Base-by-base conservation (phyloP, 2,113 vertebrate genomes). In the Chaetura pelagica region DNA sequence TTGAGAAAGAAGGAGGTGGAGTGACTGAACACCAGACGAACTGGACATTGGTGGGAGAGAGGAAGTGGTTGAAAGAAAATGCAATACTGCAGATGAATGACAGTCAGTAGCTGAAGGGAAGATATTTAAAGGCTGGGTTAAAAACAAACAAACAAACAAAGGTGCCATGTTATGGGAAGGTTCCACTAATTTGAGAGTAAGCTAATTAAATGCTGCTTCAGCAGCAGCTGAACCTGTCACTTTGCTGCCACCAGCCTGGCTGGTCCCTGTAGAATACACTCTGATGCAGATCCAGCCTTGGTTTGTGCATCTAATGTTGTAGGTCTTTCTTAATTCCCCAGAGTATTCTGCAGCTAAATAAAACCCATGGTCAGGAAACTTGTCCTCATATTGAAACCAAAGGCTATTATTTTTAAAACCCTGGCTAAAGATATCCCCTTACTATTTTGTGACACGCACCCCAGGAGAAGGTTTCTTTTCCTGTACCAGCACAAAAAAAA, bases 281-380 rank as follows among this genome's bases (percentile, higher is more conserved):
- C 55, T 87, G 89, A 34, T 87, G 69, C 77, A 84, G 52, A 72
- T 61, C 26, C 57, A 81, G n/a, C 18, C 57, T 92, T 2, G 3
- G 46, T 62, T 92, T 94, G 20, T 83, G 55, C 38, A 87, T 84
- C 48, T 91, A 12, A 51, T 67, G 23, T 82, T 84, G 38, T 1
- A 91, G 62, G 77, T 15, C 61, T 87, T 89, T 62, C 84, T 89
- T 93, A 74, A 61, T 90, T 95, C 76, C 80, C 89, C 69, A 62
- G 95, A 54, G 49, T 84, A 68, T 81, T 92, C 81, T 94, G 80
- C 81, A 89, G 86, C 91, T 94, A 95, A 94, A 94, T 97, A 90
- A 95, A 96, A 87, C 58, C 54, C 21, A 5, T 61, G 44, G 73
- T 91, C 84, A 94, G 87, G 62, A 94, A 93, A 89, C n/a, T 54